phyloP scores from a whole-genome alignment of 2,797 vertebrate genomes.

The Bovichtus variegatus region DNA sequence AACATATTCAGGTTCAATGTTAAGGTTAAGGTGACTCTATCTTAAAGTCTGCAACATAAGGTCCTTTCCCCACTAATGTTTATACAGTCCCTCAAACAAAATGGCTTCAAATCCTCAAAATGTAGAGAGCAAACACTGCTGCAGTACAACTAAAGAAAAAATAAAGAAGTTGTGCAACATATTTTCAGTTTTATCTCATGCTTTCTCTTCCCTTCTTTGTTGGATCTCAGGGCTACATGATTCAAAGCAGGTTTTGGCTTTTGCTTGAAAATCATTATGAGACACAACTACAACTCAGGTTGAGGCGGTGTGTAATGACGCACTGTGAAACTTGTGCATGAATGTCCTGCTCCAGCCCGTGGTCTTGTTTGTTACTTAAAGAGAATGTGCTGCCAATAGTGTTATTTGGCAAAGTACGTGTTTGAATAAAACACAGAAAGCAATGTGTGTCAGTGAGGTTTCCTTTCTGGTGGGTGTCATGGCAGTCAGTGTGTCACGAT shows the following conservation, averaged over 20 bases:
- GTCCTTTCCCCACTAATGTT: background rate
- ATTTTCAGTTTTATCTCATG: slow-evolving; percentile 12
- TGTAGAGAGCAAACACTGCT: background rate
- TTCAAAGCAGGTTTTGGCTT: slow-evolving; percentile 7
- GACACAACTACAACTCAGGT: background rate
- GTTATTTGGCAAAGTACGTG: slow-evolving; percentile 30
- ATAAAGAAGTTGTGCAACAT: background rate
- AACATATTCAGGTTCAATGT: background rate
- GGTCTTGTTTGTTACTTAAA: slow-evolving; percentile 31
- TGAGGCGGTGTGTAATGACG: slow-evolving; percentile 23
- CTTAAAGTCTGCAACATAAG: background rate
- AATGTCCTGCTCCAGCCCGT: slow-evolving; percentile 15
- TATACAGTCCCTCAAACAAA: background rate
- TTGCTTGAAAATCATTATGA: slow-evolving; percentile 19
- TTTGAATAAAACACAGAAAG: slow-evolving; percentile 48
- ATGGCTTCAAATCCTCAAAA: background rate
- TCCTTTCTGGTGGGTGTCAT: slow-evolving; percentile 18
- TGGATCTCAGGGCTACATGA: background rate
- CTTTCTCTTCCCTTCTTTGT: slow-evolving; percentile 15
- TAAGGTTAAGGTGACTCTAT: background rate
- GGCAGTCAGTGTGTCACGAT: slow-evolving; percentile 6
- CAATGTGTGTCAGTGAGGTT: slow-evolving; percentile 18
- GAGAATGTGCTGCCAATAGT: slow-evolving; percentile 32
- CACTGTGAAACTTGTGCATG: slow-evolving; percentile 15
- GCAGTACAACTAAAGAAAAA: background rate